Conservation (phyloP, 1,140 invertebrate species). For the Liolophura sinensis region DNA sequence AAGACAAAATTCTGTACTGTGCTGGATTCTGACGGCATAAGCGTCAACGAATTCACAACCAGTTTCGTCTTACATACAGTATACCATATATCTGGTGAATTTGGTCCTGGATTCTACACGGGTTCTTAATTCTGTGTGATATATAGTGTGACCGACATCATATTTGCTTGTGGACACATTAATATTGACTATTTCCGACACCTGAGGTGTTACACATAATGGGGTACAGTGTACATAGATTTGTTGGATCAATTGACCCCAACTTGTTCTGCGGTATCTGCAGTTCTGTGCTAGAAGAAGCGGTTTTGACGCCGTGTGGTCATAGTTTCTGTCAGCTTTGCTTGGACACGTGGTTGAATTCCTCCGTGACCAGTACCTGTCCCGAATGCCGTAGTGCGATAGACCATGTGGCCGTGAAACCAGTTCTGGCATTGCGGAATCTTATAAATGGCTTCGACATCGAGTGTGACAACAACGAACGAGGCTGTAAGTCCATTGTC, state of each 20-base stretch:
- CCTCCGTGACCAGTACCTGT: constrained; percentile 37
- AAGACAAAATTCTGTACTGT: too few species aligned
- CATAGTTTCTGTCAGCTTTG: constrained; percentile 48
- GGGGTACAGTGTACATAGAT: constrained; percentile 42
- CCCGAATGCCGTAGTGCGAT: constrained; percentile 48
- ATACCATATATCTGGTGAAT: too few species aligned
- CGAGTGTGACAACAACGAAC: constrained; percentile 31
- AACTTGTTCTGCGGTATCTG: constrained; percentile 52
- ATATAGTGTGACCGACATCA: too few species aligned
- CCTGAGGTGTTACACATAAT: constrained; percentile 18
- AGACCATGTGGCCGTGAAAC: constrained; percentile 25
- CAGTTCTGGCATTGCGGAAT: constrained; percentile 46
- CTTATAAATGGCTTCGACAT: constrained; percentile 47
- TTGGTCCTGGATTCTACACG: too few species aligned
- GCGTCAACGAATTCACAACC: too few species aligned
- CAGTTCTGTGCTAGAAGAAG: constrained; percentile 44
- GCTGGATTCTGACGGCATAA: too few species aligned
- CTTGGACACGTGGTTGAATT: constrained; percentile 44
- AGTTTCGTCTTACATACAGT: too few species aligned
- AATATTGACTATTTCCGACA: too few species aligned
- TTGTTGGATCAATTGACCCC: constrained; percentile 40
- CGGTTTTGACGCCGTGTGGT: constrained; percentile 52
- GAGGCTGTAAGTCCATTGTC: constrained; percentile 41
- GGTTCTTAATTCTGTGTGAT: too few species aligned
- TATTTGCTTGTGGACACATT: too few species aligned